Evolutionary conservation across 2,797 vertebrate genomes (phyloP).

Genomic region (Phataginus tricuspis): DNA sequence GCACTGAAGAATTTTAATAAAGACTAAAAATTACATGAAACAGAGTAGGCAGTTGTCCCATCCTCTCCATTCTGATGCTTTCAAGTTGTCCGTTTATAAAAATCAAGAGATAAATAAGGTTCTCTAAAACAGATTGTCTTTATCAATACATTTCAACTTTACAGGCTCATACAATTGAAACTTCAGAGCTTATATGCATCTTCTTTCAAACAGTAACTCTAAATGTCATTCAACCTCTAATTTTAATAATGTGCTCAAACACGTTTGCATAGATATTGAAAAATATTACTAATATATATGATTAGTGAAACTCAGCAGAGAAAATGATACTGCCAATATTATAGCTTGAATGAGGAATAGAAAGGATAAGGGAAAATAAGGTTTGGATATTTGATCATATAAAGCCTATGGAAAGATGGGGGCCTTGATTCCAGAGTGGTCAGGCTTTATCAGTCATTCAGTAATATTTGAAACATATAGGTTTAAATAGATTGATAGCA

Average conservation of each 20-base stretch:
- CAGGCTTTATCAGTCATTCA: background rate
- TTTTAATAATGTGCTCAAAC: background rate
- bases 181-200: background rate
- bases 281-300: background rate
- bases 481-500: background rate
- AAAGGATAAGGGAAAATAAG: background rate
- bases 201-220: background rate
- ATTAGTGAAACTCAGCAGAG: background rate
- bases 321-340: background rate
- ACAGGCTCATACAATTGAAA: background rate
- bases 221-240: background rate
- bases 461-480: background rate
- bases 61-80: background rate
- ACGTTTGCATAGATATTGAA: background rate
- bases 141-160: background rate
- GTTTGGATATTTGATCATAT: background rate
- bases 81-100: background rate
- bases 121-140: background rate
- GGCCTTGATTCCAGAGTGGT: background rate
- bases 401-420: rapidly evolving
- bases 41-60: background rate
- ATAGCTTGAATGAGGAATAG: background rate
- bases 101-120: background rate
- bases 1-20: background rate
- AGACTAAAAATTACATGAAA: background rate